Evolutionary conservation across 2,113 vertebrate genomes (phyloP), one percentile per base, ranked within the genome.

Genomic region (Marmota flaviventris): DNA sequence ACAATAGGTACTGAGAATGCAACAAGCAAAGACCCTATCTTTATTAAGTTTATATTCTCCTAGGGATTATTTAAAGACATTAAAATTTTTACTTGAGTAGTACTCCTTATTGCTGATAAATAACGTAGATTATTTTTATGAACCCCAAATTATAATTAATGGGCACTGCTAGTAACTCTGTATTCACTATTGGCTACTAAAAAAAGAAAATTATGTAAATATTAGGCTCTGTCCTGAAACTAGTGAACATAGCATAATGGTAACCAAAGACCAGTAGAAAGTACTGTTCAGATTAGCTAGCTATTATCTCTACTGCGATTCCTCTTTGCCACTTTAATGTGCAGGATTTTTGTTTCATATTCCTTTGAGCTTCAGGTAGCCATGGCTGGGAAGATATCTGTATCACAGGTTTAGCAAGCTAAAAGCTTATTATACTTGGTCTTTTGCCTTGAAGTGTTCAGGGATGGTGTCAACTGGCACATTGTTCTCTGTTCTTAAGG

Each of bases 1-100:
- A 37, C 69, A 93, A 25, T 87, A 93, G 75, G 61, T 83, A 53
- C 42, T 92, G 27, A 79, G 34, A 83, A 58, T 75, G 5, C 39
- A 86, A 45, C 75, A 85, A 1, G 10, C 75, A 81, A 69, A 92
- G 85, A 45, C 37, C 25, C 42, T 88, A 22, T 17, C 10, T n/a
- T 90, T 27, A 20, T 34, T 39, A 48, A 77, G 48, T 67, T 93
- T 93, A 87, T 45, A 42, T 51, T 78, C n/a, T 79, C 70, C 17
- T 76, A 22, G 37, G 20, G 39, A 63, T 92, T 93, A 72, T 67
- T 94, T 95, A 91, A 91, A 85, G 72, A 69, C 73, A 85, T 27
- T 91, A 82, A 79, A 56, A 75, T 75, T 17, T 93, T 93, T 86
- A 84, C 70, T 9, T 20, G 13, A 53, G 58, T 90, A 45, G 34